phyloP scores from a whole-genome alignment of 2,113 vertebrate species.

The Fregata magnificens region DNA sequence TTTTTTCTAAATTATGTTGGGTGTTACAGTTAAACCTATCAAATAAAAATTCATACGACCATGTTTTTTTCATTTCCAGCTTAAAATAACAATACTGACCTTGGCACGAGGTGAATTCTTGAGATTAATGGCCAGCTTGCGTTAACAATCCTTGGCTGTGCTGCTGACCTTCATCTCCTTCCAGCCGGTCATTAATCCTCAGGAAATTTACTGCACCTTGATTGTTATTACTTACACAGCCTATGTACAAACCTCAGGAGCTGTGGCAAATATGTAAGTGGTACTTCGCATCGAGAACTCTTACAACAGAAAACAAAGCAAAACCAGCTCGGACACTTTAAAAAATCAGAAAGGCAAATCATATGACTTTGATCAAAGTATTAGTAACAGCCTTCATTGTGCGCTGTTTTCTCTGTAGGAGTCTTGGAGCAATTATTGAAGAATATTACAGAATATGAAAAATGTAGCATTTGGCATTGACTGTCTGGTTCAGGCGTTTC shows the following conservation, averaged over 20 bases:
- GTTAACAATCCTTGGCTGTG: slow-evolving; percentile 60
- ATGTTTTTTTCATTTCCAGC: slow-evolving; percentile 32
- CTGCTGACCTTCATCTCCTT: slow-evolving; percentile 59
- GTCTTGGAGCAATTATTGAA: not conserved
- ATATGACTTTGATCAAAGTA: not conserved
- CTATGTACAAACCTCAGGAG: not conserved
- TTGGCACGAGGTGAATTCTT: slow-evolving; percentile 29
- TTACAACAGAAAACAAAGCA: not conserved
- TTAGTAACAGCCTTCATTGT: not conserved
- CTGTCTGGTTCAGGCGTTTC: not conserved
- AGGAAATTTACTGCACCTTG: slow-evolving; percentile 63
- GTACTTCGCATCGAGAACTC: not conserved
- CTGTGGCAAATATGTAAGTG: not conserved
- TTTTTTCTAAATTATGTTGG: not conserved
- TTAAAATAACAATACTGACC: slow-evolving; percentile 39
- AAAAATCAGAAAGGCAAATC: not conserved
- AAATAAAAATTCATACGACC: not conserved
- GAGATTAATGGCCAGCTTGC: slow-evolving; percentile 61
- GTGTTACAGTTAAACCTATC: not conserved
- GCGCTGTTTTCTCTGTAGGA: not conserved
- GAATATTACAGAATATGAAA: not conserved
- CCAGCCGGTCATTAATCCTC: slow-evolving; percentile 54
- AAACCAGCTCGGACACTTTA: not conserved
- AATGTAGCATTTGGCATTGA: not conserved
- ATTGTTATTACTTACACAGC: slow-evolving; percentile 50